Percentiles rank a stretch among this genome's conserved stretches.
Conservation (phyloP, 1,140 invertebrate species). For the Meloidogyne chitwoodi region DNA sequence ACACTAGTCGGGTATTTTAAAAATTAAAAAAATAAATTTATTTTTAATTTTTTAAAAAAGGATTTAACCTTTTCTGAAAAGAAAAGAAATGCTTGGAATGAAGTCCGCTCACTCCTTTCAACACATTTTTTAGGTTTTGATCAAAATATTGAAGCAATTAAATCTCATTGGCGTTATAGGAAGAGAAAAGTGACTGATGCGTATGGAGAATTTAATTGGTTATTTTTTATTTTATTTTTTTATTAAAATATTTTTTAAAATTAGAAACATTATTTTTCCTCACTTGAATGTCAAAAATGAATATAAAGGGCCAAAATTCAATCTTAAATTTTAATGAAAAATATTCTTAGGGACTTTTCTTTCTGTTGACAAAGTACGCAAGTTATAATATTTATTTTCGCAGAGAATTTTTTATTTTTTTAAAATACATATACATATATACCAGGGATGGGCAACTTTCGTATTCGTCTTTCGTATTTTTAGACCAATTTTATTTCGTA, state of each 20-base stretch:
- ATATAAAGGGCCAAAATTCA: too few relatives aligned
- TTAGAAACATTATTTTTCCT: too few relatives aligned
- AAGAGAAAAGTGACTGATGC: slow-evolving; percentile 35
- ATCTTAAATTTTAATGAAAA: too few relatives aligned
- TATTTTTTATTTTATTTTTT: background rate
- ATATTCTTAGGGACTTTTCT: too few relatives aligned
- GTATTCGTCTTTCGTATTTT: too few relatives aligned
- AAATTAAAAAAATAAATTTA: background rate
- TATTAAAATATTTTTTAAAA: background rate
- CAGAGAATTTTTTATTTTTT: too few relatives aligned
- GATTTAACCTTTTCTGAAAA: slow-evolving; percentile 35
- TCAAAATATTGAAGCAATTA: slow-evolving; percentile 36
- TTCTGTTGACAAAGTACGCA: too few relatives aligned
- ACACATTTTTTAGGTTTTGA: slow-evolving; percentile 21
- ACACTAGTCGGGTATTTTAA: slow-evolving; percentile 24
- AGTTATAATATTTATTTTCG: too few relatives aligned
- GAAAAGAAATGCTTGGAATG: slow-evolving; percentile 40
- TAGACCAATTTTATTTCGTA: too few relatives aligned
- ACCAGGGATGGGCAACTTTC: too few relatives aligned
- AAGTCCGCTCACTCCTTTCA: slow-evolving; percentile 23
- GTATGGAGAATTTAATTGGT: slow-evolving; percentile 25
- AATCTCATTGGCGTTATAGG: slow-evolving; percentile 35
- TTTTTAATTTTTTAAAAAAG: background rate
- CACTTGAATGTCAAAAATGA: too few relatives aligned
- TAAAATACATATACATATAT: too few relatives aligned